Conservation (phyloP, 2,113 vertebrate genomes). For the Nothocercus nigrocapillus region DNA sequence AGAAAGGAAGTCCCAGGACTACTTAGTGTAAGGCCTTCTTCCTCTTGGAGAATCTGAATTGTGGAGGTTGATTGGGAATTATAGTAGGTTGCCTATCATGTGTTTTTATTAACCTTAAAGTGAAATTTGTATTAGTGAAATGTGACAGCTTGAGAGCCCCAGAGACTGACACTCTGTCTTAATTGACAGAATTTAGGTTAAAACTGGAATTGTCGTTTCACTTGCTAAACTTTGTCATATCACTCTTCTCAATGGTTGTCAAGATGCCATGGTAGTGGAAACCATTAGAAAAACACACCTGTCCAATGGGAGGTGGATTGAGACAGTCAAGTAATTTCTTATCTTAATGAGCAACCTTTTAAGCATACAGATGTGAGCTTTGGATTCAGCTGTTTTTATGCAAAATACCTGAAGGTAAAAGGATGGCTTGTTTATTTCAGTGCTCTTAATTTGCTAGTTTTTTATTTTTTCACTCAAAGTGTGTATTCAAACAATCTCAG, state of each 20-base stretch:
- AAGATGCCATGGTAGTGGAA: neutral
- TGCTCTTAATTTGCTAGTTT: neutral
- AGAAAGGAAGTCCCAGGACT: neutral
- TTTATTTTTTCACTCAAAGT: neutral
- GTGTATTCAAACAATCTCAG: neutral
- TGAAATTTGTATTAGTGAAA: neutral
- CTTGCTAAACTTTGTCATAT: neutral
- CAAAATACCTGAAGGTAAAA: neutral
- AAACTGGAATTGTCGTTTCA: neutral
- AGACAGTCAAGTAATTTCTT: neutral
- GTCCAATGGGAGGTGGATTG: neutral
- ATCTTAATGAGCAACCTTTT: neutral
- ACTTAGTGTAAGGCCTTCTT: neutral
- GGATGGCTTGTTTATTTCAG: neutral
- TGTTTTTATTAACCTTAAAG: neutral
- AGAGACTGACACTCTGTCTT: neutral
- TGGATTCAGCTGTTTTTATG: neutral
- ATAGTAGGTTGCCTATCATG: neutral
- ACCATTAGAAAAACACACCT: neutral
- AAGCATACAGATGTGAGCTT: neutral
- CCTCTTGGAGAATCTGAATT: neutral
- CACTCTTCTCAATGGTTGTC: neutral
- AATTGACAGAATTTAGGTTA: neutral
- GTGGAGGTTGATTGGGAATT: neutral
- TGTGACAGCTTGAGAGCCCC: neutral